A percentile compares a stretch with the other conserved stretches of the same genome.
Conservation (phyloP, 2,888 invertebrate genomes). For the Sceliomorpha sp. region DNA sequence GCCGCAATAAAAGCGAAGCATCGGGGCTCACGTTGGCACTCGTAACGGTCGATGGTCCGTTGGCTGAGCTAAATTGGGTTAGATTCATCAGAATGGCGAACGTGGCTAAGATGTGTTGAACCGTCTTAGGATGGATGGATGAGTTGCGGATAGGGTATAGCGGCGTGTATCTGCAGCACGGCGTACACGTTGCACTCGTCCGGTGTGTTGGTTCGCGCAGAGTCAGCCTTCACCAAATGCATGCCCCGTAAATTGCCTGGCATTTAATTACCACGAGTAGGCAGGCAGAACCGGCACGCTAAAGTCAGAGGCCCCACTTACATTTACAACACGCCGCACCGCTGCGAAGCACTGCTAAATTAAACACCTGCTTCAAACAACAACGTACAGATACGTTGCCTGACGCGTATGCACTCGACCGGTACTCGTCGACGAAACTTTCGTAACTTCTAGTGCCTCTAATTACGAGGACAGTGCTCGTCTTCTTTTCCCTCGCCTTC, state of each 20-base stretch:
- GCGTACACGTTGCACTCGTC: conserved; percentile 34
- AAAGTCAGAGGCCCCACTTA: conserved; percentile 62
- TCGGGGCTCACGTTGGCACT: conserved; percentile 1
- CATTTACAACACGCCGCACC: conserved; percentile 58
- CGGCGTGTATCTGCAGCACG: conserved; percentile 56
- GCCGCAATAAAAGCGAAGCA: conserved; percentile 6
- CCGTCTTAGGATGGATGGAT: conserved; percentile 61
- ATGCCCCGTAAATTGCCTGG: conserved; percentile 76
- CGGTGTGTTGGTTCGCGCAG: conserved; percentile 42
- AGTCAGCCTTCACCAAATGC: conserved; percentile 69
- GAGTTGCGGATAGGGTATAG: conserved; percentile 59
- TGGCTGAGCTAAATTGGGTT: conserved; percentile 63
- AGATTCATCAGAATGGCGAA: conserved; percentile 64
- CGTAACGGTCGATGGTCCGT: conserved; percentile 41
- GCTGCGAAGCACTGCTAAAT: conserved; percentile 70
- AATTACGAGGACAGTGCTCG: conserved; percentile 38
- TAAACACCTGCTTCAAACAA: conserved; percentile 72
- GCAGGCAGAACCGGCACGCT: conserved; percentile 71
- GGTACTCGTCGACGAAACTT: conserved; percentile 50
- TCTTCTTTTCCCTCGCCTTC: conserved; percentile 13
- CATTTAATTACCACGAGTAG: conserved; percentile 79
- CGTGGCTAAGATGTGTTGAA: conserved; percentile 48
- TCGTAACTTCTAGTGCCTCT: conserved; percentile 37
- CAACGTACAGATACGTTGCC: conserved; percentile 44
- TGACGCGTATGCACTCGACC: conserved; percentile 47